Evolutionary conservation across 2,888 invertebrate genomes (phyloP), one percentile per base, ranked within the genome.

Genomic region (Eupithecia subfuscata): DNA sequence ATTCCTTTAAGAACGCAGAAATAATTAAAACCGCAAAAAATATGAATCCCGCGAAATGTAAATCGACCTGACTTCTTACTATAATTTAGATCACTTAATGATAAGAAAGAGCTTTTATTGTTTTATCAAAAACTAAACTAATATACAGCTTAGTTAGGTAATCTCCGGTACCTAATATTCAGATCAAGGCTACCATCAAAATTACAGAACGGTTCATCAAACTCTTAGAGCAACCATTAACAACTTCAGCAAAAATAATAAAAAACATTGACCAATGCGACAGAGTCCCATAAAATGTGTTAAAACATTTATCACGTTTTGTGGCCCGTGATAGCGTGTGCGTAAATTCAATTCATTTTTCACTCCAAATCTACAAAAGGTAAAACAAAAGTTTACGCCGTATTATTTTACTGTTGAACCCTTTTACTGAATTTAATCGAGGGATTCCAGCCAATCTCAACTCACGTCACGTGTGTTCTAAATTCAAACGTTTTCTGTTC

Each of bases 401-500:
- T 71, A 74, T 69, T 70, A 43, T 75, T 73, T 43, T 40, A 69
- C 43, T 34, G 60, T 70, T 73, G 6, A 68, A 68, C 64, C 69
- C 70, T 65, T 73, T 73, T 73, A 48, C 69, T 69, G 69, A 65
- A 65, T 74, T 71, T 45, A 69, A 74, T 52, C 60, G 48, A 37
- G 34, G 43, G 68, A 71, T 64, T 68, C 40, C 63, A 69, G 60
- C 40, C 45, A 71, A 75, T 75, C 52, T 30, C 48, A 34, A 65
- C 64, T 43, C 64, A 43, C 34, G 64, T 72, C 70, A 75, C 69
- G 75, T 75, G 43, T 75, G 56, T 64, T 65, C 70, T 63, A 65
- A 73, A 70, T 74, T 71, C 76, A 71, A 74, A 60, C 56, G 69
- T 74, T 77, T 76, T 69, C 64, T 69, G 69, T 65, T 48, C 64